A percentile compares a stretch with the other conserved stretches of the same genome.
phyloP scores from a whole-genome alignment of 2,888 invertebrate genomes.

The Uloborus plumipes region DNA sequence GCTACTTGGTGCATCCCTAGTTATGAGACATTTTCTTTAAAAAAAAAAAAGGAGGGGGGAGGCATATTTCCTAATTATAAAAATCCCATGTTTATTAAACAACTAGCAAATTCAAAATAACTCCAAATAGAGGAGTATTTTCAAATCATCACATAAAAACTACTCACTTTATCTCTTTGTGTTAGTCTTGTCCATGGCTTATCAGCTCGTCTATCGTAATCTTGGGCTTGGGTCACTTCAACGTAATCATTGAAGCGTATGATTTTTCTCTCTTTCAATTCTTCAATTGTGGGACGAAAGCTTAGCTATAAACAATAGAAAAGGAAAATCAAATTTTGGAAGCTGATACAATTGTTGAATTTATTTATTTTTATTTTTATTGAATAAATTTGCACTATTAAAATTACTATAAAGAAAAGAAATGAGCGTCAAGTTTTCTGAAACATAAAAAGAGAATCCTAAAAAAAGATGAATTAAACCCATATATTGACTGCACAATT shows the following conservation, averaged over 20 bases:
- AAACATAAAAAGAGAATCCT: too few species aligned
- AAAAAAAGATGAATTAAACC: too few species aligned
- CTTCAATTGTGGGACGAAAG: slow-evolving; percentile 98
- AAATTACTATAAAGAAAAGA: not conserved
- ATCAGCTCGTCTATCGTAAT: slow-evolving; percentile 97
- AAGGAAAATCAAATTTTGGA: too few species aligned
- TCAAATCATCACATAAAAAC: not conserved
- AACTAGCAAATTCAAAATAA: too few species aligned
- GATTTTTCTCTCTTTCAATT: slow-evolving; percentile 98
- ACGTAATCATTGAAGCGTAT: slow-evolving; percentile 99
- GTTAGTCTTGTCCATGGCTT: slow-evolving; percentile 99
- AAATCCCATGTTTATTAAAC: too few species aligned
- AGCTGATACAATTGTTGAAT: not conserved
- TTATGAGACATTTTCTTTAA: too few species aligned
- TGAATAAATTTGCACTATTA: not conserved
- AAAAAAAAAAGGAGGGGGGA: too few species aligned
- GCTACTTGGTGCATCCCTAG: too few species aligned
- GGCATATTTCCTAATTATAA: too few species aligned
- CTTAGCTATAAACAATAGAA: slow-evolving; percentile 77
- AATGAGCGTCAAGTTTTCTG: too few species aligned
- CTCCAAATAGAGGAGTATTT: too few species aligned
- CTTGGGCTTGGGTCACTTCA: slow-evolving; percentile 96
- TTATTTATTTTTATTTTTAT: not conserved
- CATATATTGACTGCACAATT: too few species aligned
- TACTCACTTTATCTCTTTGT: slow-evolving; percentile 88